Evolutionary conservation across 2,888 invertebrate species (phyloP).

Genomic region (Rhingia rostrata): DNA sequence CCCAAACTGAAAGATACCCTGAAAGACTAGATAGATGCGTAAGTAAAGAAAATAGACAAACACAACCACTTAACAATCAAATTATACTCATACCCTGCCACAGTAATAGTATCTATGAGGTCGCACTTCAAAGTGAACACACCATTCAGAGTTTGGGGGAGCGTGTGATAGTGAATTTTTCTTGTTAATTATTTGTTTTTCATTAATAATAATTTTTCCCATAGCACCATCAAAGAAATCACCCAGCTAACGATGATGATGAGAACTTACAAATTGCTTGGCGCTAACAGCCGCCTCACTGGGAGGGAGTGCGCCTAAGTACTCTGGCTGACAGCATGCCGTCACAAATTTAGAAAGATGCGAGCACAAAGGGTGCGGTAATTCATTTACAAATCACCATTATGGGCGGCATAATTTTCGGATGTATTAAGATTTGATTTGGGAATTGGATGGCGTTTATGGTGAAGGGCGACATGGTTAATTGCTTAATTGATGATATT

Average conservation of each 20-base stretch:
- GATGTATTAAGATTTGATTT: slow-evolving; percentile 50
- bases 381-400: slow-evolving; percentile 30
- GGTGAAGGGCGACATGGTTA: no score
- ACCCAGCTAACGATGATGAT: slow-evolving; percentile 28
- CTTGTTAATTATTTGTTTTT: slow-evolving; percentile 45
- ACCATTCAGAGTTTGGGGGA: no score
- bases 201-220: slow-evolving; percentile 39
- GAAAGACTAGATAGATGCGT: no score
- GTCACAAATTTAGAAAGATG: slow-evolving; percentile 48
- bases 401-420: slow-evolving; percentile 27
- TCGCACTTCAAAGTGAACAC: no score
- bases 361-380: slow-evolving; percentile 51
- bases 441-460: neutral
- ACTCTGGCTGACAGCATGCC: slow-evolving; percentile 49
- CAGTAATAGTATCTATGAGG: no score
- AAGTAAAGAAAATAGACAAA: no score
- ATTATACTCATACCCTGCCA: no score
- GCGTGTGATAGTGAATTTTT: neutral
- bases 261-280: slow-evolving; percentile 17
- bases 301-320: no score
- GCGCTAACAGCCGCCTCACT: neutral
- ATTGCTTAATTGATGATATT: no score
- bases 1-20: no score
- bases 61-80: no score
- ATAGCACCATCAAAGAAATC: slow-evolving; percentile 25